These are phyloP conservation scores for Heterodera filipjevi DNA, from an alignment of 2,888 invertebrate genomes.

Conservation along the genomic window DNA sequence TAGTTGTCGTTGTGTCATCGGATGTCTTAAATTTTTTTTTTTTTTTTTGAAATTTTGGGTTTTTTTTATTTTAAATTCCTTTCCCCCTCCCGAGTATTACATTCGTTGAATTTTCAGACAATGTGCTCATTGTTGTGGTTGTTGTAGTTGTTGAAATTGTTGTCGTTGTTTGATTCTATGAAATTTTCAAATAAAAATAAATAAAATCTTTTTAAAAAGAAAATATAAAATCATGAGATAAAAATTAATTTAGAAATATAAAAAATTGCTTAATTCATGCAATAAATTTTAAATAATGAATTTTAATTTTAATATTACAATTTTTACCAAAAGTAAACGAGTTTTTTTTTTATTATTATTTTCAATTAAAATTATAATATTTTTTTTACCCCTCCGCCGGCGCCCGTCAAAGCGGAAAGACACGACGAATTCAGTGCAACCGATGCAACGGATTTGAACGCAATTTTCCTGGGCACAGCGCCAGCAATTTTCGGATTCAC, in stretches of 20 bases:
- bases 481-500: constrained; percentile 46
- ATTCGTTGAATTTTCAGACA: background rate
- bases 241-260: background rate
- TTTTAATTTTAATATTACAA: too few relatives aligned
- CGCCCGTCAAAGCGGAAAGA: background rate
- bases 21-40: background rate
- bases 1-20: background rate
- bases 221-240: background rate
- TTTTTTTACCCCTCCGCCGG: background rate
- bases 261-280: background rate
- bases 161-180: background rate
- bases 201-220: background rate
- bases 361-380: too few relatives aligned
- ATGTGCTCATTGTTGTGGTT: background rate
- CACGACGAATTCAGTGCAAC: background rate
- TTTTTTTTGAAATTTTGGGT: background rate
- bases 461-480: constrained; percentile 29
- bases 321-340: too few relatives aligned
- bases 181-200: background rate
- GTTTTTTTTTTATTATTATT: background rate
- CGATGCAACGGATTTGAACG: background rate
- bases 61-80: background rate
- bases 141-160: background rate
- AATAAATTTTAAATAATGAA: too few relatives aligned
- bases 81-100: background rate